phyloP scores from a whole-genome alignment of 2,113 vertebrate species.

The Campylomormyrus tamandua region DNA sequence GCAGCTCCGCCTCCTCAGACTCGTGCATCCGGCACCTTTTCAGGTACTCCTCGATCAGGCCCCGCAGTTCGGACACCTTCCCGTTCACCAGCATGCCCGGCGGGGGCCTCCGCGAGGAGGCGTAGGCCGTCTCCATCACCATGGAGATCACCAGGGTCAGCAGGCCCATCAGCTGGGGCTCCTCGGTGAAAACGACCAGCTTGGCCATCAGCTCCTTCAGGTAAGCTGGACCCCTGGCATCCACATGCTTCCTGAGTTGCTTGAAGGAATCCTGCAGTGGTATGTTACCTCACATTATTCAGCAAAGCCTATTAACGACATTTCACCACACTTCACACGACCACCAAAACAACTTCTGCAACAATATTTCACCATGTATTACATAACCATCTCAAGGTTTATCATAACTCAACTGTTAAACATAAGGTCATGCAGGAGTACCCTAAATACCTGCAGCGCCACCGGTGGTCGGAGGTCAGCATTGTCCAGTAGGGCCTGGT shows the following conservation, averaged over 20 bases:
- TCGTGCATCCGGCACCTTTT: constrained; percentile 53
- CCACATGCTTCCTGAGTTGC: constrained; percentile 45
- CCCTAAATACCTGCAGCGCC: constrained; percentile 29
- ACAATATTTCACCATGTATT: not conserved
- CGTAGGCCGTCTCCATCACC: constrained; percentile 51
- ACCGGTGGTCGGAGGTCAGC: constrained; percentile 14
- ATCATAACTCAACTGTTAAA: not conserved
- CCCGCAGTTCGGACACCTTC: constrained; percentile 44
- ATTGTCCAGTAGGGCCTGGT: constrained; percentile 37
- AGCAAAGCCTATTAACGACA: not conserved
- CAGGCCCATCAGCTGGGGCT: constrained; percentile 47
- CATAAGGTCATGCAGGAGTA: not conserved
- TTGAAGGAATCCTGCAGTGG: constrained; percentile 40
- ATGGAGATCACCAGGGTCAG: constrained; percentile 47
- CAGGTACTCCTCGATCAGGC: constrained; percentile 57
- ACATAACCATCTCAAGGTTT: not conserved
- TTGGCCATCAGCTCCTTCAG: constrained; percentile 52
- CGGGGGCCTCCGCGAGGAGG: constrained; percentile 26
- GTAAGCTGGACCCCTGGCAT: constrained; percentile 44
- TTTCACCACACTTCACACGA: not conserved
- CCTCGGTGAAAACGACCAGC: constrained; percentile 47
- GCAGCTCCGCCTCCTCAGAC: constrained; percentile 34
- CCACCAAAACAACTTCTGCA: not conserved
- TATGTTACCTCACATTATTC: not conserved
- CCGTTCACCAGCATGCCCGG: not conserved